Evolutionary conservation across 2,888 invertebrate species (phyloP), one percentile per base, ranked within the genome.

Genomic region (Lasioglossum malachurum): DNA sequence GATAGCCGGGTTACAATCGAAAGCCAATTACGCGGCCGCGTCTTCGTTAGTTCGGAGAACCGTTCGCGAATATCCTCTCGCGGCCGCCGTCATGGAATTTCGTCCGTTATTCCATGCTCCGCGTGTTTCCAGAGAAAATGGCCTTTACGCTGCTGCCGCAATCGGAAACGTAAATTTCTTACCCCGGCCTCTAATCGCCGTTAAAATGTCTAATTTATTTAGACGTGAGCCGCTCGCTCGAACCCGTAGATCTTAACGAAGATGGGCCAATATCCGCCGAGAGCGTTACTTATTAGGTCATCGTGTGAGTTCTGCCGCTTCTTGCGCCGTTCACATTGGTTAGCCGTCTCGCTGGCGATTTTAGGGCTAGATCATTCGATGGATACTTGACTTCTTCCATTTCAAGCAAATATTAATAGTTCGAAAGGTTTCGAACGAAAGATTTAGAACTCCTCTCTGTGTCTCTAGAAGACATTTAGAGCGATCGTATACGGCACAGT

Each of bases 1-100:
- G 76, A 76, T 83, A 83, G 75, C 64, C 41, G 19, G 41, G 44
- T 78, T 74, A 77, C 72, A 73, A 73, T 49, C 72, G 77, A 31
- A 64, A 38, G 72, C 57, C 57, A 84, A 57, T 84, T 82, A 82
- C 44, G 19, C n/a, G 12, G 74, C 4, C 49, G n/a, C 44, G 2
- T 69, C 57, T 69, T 76, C 71, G 79, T 71, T 72, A 60, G 44
- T n/a, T 1, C 44, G 0, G 14, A 19, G 35, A 44, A 16, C n/a
- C 31, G 23, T 76, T 16, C 16, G 41, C 72, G 67, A 67, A 35
- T 67, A 57, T 41, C 23, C 19, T 44, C 35, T 53, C n/a, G 53
- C 53, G n/a, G 23, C n/a, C 14, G 8, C 31, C 31, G 19, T 1
- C 53, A 23, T n/a, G 41, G 27, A 14, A 67, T 44, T 46, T 73